phyloP scores from a whole-genome alignment of 2,888 invertebrate genomes.

The Cheilosia impressa region DNA sequence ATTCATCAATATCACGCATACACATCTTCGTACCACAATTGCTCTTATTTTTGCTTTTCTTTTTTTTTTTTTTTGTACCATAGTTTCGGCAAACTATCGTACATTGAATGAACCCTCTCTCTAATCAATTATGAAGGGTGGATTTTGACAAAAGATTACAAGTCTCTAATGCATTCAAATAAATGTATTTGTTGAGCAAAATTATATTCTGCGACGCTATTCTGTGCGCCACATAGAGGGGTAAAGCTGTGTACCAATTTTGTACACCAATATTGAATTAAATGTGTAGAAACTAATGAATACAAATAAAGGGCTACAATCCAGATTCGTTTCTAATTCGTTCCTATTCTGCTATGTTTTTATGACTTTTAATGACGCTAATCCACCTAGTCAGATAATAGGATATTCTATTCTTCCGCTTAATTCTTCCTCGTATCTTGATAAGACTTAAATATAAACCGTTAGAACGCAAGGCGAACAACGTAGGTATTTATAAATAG shows the following conservation, averaged over 20 bases:
- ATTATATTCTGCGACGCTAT: conserved; percentile 14
- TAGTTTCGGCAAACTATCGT: conserved; percentile 7
- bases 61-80: background rate
- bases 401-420: conserved; percentile 19
- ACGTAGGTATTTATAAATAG: background rate
- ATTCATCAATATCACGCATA: conserved; percentile 23
- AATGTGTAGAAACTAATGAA: conserved; percentile 19
- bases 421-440: conserved; percentile 7
- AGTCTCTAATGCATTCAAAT: conserved; percentile 33
- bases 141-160: conserved; percentile 30
- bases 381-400: conserved; percentile 31
- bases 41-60: too few relatives aligned
- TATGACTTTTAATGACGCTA: conserved; percentile 32
- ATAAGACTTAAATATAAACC: conserved; percentile 38
- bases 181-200: conserved; percentile 35
- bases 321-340: conserved; percentile 19
- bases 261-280: conserved; percentile 29
- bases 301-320: conserved; percentile 13
- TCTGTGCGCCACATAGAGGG: background rate
- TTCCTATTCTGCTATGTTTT: conserved; percentile 15
- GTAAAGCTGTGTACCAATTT: background rate
- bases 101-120: conserved; percentile 12
- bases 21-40: conserved; percentile 5
- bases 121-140: conserved; percentile 39
- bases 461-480: conserved; percentile 6